Base-by-base conservation (phyloP, 2,888 invertebrate genomes). In the Leptarthrus brevirostris region DNA sequence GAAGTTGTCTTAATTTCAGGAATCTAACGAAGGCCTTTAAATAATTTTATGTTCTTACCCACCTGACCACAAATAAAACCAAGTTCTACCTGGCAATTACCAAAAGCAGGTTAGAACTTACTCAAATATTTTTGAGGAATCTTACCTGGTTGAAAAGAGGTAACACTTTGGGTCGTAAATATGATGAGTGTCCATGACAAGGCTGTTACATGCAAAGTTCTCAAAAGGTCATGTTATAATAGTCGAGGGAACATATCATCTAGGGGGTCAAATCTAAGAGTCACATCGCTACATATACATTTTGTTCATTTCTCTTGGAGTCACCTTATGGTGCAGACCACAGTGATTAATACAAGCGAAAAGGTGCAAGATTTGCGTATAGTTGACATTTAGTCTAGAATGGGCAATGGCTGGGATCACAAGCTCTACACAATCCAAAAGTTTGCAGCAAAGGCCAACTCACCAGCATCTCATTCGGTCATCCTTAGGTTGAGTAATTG, bases 141-240 rank as follows among this genome's bases (percentile, higher is more conserved):
- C n/a, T 26, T 58, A 30, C 36, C 20, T 30, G 20, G n/a, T 5
- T 30, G 36, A 20, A 36, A 58, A 20, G 58, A 16, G 36, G 18
- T 34, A 58, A n/a, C 58, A 18, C 22, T 34, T 58, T 12, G n/a
- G 18, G 8, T 47, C 47, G 26, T 66, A 66, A 66, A 66, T 66
- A 47, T 47, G 64, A 66, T 66, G 47, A 22, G 64, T 66, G 64
- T 47, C 47, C 64, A 47, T 47, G 64, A 66, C 47, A 47, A 44
- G 40, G 47, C 64, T 24, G 64, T 66, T 66, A 66, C 64, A 47
- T 16, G 26, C 24, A 16, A 22, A 47, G 47, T 2, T 47, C 26
- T 26, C 44, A 12, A 44, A 24, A 66, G 64, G 22, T 47, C 22
- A 47, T 44, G 26, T 66, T 47, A 66, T 64, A 44, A 66, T 66